Evolutionary conservation across 2,888 invertebrate species (phyloP).

Genomic region (Agrotis puta): DNA sequence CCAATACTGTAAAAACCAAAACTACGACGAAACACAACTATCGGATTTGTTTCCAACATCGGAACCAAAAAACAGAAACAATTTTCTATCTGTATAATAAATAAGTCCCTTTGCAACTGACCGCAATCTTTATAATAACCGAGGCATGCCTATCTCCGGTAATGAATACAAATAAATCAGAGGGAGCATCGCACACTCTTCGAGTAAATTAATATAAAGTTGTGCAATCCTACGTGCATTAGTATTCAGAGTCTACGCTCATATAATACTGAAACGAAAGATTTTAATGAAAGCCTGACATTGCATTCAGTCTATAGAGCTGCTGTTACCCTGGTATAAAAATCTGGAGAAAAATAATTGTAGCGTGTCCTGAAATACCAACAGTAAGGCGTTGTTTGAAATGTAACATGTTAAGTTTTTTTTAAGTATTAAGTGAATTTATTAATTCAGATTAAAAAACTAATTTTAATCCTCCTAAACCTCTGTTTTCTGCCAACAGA

Average conservation of each 20-base stretch:
- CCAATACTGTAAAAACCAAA: constrained; percentile 5
- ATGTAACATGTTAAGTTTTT: no score
- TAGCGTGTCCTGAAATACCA: neutral
- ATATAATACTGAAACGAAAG: constrained; percentile 87
- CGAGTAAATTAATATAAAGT: constrained; percentile 90
- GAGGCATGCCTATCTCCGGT: constrained; percentile 69
- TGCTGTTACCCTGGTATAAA: constrained; percentile 37
- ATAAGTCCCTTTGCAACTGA: constrained; percentile 70
- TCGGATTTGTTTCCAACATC: constrained; percentile 39
- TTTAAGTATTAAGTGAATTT: no score
- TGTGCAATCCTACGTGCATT: constrained; percentile 87
- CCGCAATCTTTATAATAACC: constrained; percentile 71
- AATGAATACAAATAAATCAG: constrained; percentile 88
- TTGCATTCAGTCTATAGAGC: constrained; percentile 73
- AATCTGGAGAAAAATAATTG: neutral
- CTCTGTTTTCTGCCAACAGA: no score
- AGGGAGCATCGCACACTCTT: constrained; percentile 81
- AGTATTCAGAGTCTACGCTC: constrained; percentile 86
- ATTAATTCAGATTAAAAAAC: neutral
- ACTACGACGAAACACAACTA: constrained; percentile 24
- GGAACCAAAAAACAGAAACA: constrained; percentile 59
- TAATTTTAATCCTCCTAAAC: neutral
- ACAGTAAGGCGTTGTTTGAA: no score
- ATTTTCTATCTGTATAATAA: constrained; percentile 77
- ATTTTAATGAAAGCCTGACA: constrained; percentile 88